Conservation (phyloP, 2,888 invertebrate genomes). For the Bellardia pandia region DNA sequence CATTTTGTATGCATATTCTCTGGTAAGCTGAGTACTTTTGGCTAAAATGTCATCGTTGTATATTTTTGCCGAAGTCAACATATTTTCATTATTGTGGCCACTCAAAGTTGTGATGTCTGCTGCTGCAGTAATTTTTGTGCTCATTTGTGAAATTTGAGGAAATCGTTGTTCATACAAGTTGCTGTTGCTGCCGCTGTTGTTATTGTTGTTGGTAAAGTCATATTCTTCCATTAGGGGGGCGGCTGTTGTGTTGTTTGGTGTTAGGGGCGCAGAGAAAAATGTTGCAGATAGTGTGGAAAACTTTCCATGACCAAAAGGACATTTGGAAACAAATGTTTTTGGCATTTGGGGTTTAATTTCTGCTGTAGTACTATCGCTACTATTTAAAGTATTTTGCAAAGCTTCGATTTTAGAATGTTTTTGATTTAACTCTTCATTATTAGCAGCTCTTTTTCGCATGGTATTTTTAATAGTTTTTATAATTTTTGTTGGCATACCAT, state of each 20-base stretch:
- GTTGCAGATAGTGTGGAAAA: slow-evolving; percentile 11
- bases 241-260: neutral
- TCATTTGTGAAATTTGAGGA: slow-evolving; percentile 51
- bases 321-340: slow-evolving; percentile 53
- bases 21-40: slow-evolving; percentile 81
- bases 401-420: slow-evolving; percentile 29
- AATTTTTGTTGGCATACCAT: slow-evolving; percentile 83
- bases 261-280: slow-evolving; percentile 1
- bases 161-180: slow-evolving; percentile 41
- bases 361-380: neutral
- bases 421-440: slow-evolving; percentile 49
- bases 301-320: slow-evolving; percentile 68
- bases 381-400: slow-evolving; percentile 1
- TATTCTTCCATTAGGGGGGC: slow-evolving; percentile 11
- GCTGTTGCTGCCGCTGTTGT: slow-evolving; percentile 34
- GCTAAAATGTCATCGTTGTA: slow-evolving; percentile 77
- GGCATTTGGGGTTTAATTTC: neutral
- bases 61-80: slow-evolving; percentile 25
- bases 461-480: slow-evolving; percentile 81
- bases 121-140: slow-evolving; percentile 26
- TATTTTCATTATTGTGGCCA: slow-evolving; percentile 74
- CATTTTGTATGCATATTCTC: slow-evolving; percentile 76
- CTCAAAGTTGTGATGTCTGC: slow-evolving; percentile 60
- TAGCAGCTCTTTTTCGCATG: slow-evolving; percentile 79
- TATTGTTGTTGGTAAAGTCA: slow-evolving; percentile 37